Evolutionary conservation across 2,888 invertebrate genomes (phyloP).

Genomic region (Copidosoma aretas): DNA sequence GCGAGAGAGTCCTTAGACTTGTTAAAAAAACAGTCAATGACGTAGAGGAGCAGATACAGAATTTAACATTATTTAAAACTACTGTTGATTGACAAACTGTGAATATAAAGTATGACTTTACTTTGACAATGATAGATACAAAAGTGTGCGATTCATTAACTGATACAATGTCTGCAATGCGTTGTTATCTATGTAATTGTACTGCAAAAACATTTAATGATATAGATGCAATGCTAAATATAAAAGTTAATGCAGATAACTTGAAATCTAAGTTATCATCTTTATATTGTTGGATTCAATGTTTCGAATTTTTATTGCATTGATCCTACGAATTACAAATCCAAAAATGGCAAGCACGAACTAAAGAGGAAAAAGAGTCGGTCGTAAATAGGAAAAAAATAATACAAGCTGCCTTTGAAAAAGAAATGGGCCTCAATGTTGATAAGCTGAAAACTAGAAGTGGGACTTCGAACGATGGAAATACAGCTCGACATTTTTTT

Average conservation of each 20-base stretch:
- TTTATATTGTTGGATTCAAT: neutral
- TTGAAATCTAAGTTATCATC: too few species aligned
- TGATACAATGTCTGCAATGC: too few species aligned
- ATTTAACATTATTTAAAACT: too few species aligned
- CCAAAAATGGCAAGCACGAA: neutral
- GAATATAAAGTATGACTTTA: too few species aligned
- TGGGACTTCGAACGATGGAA: neutral
- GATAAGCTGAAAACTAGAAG: neutral
- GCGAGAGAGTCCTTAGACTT: too few species aligned
- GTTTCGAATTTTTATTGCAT: conserved; percentile 2
- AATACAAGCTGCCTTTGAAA: conserved; percentile 1
- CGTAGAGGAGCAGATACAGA: too few species aligned
- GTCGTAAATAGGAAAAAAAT: neutral
- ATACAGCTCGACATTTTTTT: conserved; percentile 9
- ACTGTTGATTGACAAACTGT: too few species aligned
- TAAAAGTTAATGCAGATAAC: too few species aligned
- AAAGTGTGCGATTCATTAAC: too few species aligned
- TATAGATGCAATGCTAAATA: neutral
- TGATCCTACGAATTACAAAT: neutral
- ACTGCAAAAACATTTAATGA: conserved; percentile 5
- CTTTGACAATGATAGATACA: too few species aligned
- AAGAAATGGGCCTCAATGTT: neutral
- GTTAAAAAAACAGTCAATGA: too few species aligned
- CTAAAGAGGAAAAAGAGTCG: conserved; percentile 1
- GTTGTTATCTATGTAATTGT: too few species aligned